phyloP scores from a whole-genome alignment of 2,113 vertebrate genomes.

The Carollia perspicillata region DNA sequence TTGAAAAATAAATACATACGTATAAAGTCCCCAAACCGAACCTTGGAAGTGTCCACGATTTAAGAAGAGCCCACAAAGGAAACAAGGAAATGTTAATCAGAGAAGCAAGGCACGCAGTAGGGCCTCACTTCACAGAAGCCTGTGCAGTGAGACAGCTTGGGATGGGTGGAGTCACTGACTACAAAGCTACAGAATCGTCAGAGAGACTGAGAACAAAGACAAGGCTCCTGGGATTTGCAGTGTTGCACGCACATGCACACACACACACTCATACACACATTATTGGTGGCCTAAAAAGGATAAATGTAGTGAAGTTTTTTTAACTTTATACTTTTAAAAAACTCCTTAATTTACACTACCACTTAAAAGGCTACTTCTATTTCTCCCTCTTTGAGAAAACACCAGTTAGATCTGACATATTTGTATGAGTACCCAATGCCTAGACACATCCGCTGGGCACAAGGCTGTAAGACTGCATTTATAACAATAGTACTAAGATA shows the following conservation, averaged over 20 bases:
- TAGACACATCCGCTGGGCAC: background rate
- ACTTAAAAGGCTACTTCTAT: background rate
- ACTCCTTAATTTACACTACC: background rate
- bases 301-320: background rate
- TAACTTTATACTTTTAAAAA: background rate
- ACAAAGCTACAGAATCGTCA: background rate
- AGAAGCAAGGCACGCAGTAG: background rate
- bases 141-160: background rate
- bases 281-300: slow-evolving; percentile 9
- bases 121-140: background rate
- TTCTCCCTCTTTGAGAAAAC: background rate
- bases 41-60: background rate
- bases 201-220: slow-evolving; percentile 21
- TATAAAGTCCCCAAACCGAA: background rate
- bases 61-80: background rate
- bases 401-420: background rate
- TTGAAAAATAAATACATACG: background rate
- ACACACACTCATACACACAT: background rate
- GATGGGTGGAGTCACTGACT: background rate
- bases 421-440: background rate
- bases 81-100: background rate
- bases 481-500: background rate
- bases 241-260: background rate
- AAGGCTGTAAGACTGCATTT: background rate
- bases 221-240: background rate